phyloP scores from a whole-genome alignment of 2,113 vertebrate species.

The Pithys albifrons region DNA sequence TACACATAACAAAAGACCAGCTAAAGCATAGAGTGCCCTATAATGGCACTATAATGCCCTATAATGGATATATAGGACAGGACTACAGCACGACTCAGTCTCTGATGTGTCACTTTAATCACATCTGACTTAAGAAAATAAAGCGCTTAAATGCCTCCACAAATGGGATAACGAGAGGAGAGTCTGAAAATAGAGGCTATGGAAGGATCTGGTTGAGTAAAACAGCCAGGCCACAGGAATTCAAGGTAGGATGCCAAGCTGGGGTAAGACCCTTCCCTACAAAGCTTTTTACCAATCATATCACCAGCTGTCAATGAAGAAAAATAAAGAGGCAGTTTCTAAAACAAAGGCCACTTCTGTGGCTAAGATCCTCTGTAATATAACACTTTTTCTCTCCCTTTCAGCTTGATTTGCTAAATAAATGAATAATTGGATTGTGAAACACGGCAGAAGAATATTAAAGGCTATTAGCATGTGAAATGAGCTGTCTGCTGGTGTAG shows the following conservation, averaged over 20 bases:
- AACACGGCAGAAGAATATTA: slow-evolving; percentile 11
- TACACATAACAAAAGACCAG: neutral
- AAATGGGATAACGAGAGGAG: neutral
- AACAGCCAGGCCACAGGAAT: neutral
- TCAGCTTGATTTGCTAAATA: slow-evolving; percentile 11
- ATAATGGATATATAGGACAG: neutral
- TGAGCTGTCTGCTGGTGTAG: neutral
- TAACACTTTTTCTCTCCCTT: neutral
- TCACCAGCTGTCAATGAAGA: neutral
- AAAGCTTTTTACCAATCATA: neutral
- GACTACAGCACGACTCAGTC: neutral
- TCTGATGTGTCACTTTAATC: neutral
- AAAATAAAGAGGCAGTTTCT: neutral
- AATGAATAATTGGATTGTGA: neutral
- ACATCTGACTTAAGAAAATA: neutral
- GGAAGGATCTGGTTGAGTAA: neutral
- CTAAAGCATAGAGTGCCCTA: neutral
- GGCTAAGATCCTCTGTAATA: neutral
- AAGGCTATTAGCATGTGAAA: slow-evolving; percentile 19
- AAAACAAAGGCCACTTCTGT: neutral
- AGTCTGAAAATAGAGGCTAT: neutral
- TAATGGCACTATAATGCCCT: neutral
- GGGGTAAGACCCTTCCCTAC: neutral
- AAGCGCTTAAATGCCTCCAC: neutral
- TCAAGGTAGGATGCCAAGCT: neutral